Evolutionary conservation across 1,140 invertebrate genomes (phyloP), one percentile per base, ranked within the genome.

Genomic region (Dreissena rostriformis): DNA sequence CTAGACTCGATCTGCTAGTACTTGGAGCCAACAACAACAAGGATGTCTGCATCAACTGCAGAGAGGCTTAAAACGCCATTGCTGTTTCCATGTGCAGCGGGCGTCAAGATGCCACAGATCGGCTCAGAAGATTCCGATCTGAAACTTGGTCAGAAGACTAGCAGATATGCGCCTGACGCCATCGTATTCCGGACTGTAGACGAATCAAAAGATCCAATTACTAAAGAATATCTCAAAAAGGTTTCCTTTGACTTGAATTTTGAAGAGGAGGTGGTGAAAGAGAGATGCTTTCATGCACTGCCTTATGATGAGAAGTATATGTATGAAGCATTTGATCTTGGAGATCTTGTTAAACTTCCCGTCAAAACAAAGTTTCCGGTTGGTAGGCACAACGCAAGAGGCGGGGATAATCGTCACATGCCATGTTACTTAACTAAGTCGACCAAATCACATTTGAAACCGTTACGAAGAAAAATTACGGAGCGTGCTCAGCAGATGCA

Each of bases 221-320:
- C 84, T 57, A 87, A 82, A 67, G 81, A 85, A 29, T 93, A 93
- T 75, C 52, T 93, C 4, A 89, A 90, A 52, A 89, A 89, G 68
- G 86, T 91, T 11, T 91, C 91, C 61, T 53, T 82, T 39, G 91
- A 85, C 79, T 74, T 93, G 15, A 51, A 29, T 12, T 93, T 93
- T 87, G 86, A 82, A 24, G 90, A 93, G 84, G 91, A 91, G 82
- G 92, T 93, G 57, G 90, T 93, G 15, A 85, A 87, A 70, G 92
- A 93, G n/a, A 76, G 90, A 68, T 92, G 91, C 70, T 91, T 92
- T 79, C 89, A 91, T 83, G 89, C 90, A 82, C 68, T 93, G 61
- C 92, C 92, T 28, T 93, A 93, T 87, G 89, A 90, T 86, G 83
- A 86, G 28, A 93, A 93, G 74, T 93, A 92, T 71, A 88, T 92